Conservation (phyloP, 1,140 invertebrate species). For the Drosophila teissieri region DNA sequence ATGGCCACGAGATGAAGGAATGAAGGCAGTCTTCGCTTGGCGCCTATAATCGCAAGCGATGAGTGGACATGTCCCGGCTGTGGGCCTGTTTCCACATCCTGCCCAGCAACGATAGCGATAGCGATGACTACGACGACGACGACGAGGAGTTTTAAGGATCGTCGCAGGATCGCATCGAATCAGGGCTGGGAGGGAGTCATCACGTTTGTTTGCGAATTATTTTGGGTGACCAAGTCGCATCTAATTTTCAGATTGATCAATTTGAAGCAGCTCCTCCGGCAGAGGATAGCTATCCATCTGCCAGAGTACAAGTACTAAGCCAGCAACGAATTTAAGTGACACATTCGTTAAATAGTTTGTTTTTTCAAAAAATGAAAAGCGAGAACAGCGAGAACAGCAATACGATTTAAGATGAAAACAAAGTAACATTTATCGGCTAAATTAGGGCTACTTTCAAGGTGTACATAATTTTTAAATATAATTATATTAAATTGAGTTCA, state of each 20-base stretch:
- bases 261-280: constrained; percentile 30
- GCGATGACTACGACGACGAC: constrained; percentile 48
- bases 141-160: constrained; percentile 47
- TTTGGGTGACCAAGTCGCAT: constrained; percentile 69
- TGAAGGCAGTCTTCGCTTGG: constrained; percentile 81
- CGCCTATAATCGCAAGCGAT: constrained; percentile 80
- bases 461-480: constrained; percentile 78
- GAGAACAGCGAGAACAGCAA: constrained; percentile 41
- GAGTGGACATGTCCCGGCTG: constrained; percentile 66
- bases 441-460: constrained; percentile 64
- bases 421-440: constrained; percentile 55
- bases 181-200: constrained; percentile 29
- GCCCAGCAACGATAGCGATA: constrained; percentile 54
- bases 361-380: constrained; percentile 35
- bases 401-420: constrained; percentile 35
- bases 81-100: constrained; percentile 63
- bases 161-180: constrained; percentile 11
- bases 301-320: constrained; percentile 60
- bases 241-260: constrained; percentile 49
- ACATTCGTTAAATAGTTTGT: constrained; percentile 58
- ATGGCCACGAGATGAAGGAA: constrained; percentile 83
- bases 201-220: constrained; percentile 61
- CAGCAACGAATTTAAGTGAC: constrained; percentile 67
- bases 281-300: constrained; percentile 14
- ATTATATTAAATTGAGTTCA: constrained; percentile 76